Evolutionary conservation across 2,113 vertebrate genomes (phyloP), one percentile per base, ranked within the genome.

Genomic region (Gopherus flavomarginatus): DNA sequence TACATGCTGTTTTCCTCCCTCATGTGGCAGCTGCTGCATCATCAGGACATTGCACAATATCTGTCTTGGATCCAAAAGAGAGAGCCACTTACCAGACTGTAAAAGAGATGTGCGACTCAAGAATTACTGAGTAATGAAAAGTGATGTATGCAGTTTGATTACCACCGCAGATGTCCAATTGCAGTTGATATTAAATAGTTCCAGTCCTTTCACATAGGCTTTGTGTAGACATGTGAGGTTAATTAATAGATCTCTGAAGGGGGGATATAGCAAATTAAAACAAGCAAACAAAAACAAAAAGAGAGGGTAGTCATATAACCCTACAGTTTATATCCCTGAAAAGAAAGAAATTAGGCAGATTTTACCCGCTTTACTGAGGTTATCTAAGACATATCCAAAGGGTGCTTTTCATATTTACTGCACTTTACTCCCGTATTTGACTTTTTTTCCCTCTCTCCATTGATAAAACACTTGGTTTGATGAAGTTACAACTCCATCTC

Each of bases 391-490:
- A 27, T 57, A 57, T 57, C 24, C 56, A 57, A 27, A 57, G 56
- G 10, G 56, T 57, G 56, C 57, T 59, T 59, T 59, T 59, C 57
- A 59, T 27, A 29, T 59, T 59, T 59, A 12, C 27, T 27, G 5
- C 57, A 27, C 57, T 31, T 59, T 85, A 90, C 82, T 21, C 19
- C 7, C 82, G 16, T 8, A 38, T 92, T 94, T 96, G 92, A 1
- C 59, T 93, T 94, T 83, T n/a, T 92, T 96, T 83, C 27, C 4
- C 8, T 31, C 26, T 57, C 56, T 94, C 8, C 54, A 95, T 90
- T 83, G 92, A 82, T 86, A 86, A 86, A 83, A 80, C 62, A 1
- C 16, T 81, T 84, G 26, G 9, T 19, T 92, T 50, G 57, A 59
- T 59, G 50, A 85, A 90, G 92, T 81, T 80, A 17, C 54, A 8